Evolutionary conservation across 2,888 invertebrate genomes (phyloP).

Genomic region (Choristoneura rosaceana): DNA sequence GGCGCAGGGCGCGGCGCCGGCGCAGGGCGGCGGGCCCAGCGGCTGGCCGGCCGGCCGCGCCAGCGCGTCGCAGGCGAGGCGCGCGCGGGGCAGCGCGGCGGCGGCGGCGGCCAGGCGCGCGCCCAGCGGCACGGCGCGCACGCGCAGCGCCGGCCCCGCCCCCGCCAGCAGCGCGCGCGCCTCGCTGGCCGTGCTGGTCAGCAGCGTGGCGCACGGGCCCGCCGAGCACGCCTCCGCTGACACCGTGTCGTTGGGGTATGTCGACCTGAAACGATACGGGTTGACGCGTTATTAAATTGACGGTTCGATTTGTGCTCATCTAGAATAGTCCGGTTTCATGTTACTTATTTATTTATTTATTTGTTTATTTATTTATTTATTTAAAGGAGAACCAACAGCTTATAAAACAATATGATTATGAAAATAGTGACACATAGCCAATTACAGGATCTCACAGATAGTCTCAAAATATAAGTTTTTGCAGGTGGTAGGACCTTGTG

Average conservation of each 20-base stretch:
- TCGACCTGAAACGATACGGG: conserved; percentile 42
- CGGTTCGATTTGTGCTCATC: too few species aligned
- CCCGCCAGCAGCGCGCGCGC: conserved; percentile 50
- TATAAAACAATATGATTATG: too few species aligned
- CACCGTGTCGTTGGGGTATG: conserved; percentile 78
- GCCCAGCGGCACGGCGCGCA: conserved; percentile 51
- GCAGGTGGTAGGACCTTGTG: too few species aligned
- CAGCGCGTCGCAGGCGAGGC: conserved; percentile 55
- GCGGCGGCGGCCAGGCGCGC: conserved; percentile 43
- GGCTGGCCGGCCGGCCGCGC: conserved; percentile 40
- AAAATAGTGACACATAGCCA: too few species aligned
- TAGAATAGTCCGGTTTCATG: too few species aligned
- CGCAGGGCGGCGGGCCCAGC: conserved; percentile 69
- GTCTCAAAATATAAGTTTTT: too few species aligned
- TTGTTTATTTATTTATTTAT: too few species aligned
- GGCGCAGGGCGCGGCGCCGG: conserved; percentile 55
- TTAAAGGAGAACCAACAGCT: too few species aligned
- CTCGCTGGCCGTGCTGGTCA: conserved; percentile 60
- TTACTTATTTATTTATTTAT: too few species aligned
- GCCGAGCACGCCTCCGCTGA: conserved; percentile 83
- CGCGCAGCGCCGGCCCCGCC: conserved; percentile 49
- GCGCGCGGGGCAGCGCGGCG: conserved; percentile 35
- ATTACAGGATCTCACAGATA: too few species aligned
- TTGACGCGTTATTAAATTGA: too few species aligned
- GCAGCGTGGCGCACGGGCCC: conserved; percentile 56